Base-by-base conservation (phyloP, 2,113 vertebrate species). In the Parus major region DNA sequence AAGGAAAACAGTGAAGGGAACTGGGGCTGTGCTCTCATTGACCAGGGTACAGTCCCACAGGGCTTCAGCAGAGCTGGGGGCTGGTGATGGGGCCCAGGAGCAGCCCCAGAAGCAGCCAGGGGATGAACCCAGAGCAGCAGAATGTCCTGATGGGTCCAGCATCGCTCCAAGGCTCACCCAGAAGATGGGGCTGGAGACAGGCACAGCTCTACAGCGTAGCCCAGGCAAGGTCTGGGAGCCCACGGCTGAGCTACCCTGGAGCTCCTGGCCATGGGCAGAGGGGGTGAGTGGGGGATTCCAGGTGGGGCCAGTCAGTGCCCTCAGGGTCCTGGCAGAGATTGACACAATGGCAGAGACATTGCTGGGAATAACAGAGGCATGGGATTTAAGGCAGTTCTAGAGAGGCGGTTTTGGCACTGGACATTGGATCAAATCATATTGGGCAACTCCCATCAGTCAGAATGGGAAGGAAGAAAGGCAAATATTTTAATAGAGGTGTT, bases 301-400 rank as follows among this genome's bases (percentile, higher is more conserved):
- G 11, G 19, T 35, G 55, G 55, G 35, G 8, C 21, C 44, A 55
- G 31, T 28, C 59, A 25, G 24, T 23, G 41, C 20, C 42, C 20
- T 72, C 35, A 31, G 35, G 19, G 16, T 55, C n/a, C 29, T 57
- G 36, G 19, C 47, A 60, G 57, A 46, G 42, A 19, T 5, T 61
- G 41, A 29, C 15, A 12, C 0, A 0, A 42, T 35, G 47, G 25
- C n/a, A 52, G 71, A 53, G 64, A 49, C 1, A 1, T 70, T 53
- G 19, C 24, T 28, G 63, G 15, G 61, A 56, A 55, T 14, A 44
- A 25, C 39, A 80, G 50, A 49, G 13, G 36, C 2, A 0, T 25
- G 36, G 46, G n/a, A 28, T 53, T 35, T 2, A 12, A 72, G 72
- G 27, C 46, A 46, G 22, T 21, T 65, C 23, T 42, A 50, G 33